Percentiles rank a stretch among this genome's conserved stretches.
phyloP scores from a whole-genome alignment of 2,113 vertebrate genomes.

The Chlamydotis undulata region DNA sequence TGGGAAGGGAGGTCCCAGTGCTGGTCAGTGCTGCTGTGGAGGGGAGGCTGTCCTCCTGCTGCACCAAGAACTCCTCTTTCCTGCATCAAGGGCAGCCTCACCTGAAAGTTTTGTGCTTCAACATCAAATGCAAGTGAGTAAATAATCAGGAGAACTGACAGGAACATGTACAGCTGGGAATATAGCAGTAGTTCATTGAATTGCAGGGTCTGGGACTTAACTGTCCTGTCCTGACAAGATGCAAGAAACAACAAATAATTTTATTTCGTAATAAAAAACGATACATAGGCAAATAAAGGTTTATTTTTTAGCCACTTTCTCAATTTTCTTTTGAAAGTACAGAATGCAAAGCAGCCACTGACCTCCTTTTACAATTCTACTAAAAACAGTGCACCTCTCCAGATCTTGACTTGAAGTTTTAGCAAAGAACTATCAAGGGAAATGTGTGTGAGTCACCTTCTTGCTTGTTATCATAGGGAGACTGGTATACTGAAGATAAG shows the following conservation, averaged over 20 bases:
- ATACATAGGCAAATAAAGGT: background rate
- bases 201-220: background rate
- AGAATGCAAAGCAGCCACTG: background rate
- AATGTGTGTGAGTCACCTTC: background rate
- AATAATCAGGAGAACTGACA: background rate
- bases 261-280: background rate
- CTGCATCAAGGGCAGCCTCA: background rate
- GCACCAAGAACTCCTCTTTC: too few relatives aligned
- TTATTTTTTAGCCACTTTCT: background rate
- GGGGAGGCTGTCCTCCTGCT: background rate
- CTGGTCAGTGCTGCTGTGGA: background rate
- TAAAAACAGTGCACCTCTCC: background rate
- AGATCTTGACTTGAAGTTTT: background rate
- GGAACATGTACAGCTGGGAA: background rate
- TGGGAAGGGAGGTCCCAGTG: background rate
- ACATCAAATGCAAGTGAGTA: background rate
- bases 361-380: background rate
- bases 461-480: background rate
- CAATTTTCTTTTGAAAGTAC: background rate
- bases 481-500: background rate
- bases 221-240: background rate
- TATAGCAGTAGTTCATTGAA: background rate
- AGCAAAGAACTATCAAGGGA: background rate
- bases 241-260: background rate
- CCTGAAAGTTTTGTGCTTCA: background rate